Evolutionary conservation across 2,797 vertebrate genomes (phyloP).

Genomic region (Benthosema pterotum): DNA sequence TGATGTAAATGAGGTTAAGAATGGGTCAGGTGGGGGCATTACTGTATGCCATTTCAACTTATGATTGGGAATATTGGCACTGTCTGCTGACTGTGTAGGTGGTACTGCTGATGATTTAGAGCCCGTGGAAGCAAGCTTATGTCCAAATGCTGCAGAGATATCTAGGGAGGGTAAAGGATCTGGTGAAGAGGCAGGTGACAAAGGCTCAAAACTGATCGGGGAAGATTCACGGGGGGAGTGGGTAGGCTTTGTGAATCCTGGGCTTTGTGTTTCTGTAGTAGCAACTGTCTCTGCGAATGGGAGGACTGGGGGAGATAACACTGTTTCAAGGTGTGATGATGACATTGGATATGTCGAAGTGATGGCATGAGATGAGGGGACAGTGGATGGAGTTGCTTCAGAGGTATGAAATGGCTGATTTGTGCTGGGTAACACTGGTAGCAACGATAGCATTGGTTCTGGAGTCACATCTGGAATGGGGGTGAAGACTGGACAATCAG

Average conservation of each 20-base stretch:
- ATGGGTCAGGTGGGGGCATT: conserved; percentile 57
- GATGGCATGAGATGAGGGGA: conserved; percentile 36
- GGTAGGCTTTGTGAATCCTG: conserved; percentile 7
- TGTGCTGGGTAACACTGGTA: conserved; percentile 29
- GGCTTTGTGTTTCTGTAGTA: conserved; percentile 27
- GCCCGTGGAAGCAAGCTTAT: conserved; percentile 20
- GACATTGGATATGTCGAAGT: conserved; percentile 10
- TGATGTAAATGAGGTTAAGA: conserved; percentile 44
- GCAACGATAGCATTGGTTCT: neutral
- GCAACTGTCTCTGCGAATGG: conserved; percentile 25
- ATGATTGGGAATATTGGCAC: neutral
- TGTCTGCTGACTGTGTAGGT: neutral
- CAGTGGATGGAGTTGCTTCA: conserved; percentile 3
- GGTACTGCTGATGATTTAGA: neutral
- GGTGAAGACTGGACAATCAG: neutral
- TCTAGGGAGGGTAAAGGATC: conserved; percentile 59
- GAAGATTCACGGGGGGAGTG: conserved; percentile 48
- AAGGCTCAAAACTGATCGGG: conserved; percentile 58
- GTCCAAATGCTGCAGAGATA: conserved; percentile 38
- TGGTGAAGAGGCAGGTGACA: conserved; percentile 63
- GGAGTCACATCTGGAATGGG: conserved; percentile 8
- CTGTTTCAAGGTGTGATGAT: conserved; percentile 18
- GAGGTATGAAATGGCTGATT: conserved; percentile 20
- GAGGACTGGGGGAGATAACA: conserved; percentile 9
- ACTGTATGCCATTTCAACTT: conserved; percentile 75